A percentile compares a stretch with the other conserved stretches of the same genome.
phyloP scores from a whole-genome alignment of 1,140 invertebrate species.

The Oedothorax gibbosus region DNA sequence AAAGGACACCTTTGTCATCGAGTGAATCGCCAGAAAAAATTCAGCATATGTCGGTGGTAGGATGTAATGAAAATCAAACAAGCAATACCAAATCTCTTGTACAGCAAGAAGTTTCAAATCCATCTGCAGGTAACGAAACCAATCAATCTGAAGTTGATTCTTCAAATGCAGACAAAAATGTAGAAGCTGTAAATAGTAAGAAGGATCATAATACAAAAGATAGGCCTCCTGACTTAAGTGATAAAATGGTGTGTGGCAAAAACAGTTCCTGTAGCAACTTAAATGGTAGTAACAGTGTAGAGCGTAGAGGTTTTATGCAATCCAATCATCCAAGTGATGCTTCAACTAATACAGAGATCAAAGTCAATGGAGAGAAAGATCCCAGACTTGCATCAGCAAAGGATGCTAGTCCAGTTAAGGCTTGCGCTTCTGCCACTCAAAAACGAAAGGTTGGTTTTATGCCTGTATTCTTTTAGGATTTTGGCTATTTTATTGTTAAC shows the following conservation, averaged over 20 bases:
- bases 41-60: conserved; percentile 4
- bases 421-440: conserved; percentile 39
- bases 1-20: neutral
- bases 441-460: conserved; percentile 38
- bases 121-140: neutral
- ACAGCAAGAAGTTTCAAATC: neutral
- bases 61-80: neutral
- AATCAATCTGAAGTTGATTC: neutral
- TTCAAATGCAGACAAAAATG: neutral
- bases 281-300: neutral
- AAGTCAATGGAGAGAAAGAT: neutral
- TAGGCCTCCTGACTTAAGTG: conserved; percentile 4
- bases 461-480: too few species aligned
- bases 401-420: conserved; percentile 25
- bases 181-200: neutral
- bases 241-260: neutral
- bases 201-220: conserved; percentile 29
- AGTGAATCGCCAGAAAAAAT: neutral
- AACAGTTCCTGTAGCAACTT: conserved; percentile 22
- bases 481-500: too few species aligned
- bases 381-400: neutral
- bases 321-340: neutral
- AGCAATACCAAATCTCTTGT: neutral
- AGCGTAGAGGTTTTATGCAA: neutral
- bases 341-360: neutral